Percentiles rank a stretch among this genome's conserved stretches.
Evolutionary conservation across 64 coral and sea anemone species (phyloP).

Genomic region (Porites australiensis): DNA sequence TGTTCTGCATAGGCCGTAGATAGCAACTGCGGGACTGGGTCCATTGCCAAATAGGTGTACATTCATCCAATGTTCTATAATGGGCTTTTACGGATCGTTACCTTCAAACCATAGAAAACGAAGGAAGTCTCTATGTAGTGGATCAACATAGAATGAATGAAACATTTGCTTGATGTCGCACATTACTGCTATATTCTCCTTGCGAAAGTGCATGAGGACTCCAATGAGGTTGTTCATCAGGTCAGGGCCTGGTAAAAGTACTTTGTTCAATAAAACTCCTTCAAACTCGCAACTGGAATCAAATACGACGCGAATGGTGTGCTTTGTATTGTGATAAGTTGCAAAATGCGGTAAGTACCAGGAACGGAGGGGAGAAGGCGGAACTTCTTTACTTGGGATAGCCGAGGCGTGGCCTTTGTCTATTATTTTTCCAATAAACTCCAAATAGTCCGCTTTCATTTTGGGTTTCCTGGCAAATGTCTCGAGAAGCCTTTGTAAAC

Average conservation of each 20-base stretch:
- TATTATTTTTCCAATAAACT: constrained; percentile 63
- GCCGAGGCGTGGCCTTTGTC: constrained; percentile 41
- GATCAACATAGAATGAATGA: constrained; percentile 39
- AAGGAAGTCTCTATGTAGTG: constrained; percentile 5
- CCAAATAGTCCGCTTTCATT: constrained; percentile 38
- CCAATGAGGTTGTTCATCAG: constrained; percentile 23
- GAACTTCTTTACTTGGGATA: constrained; percentile 1
- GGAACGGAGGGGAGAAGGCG: constrained; percentile 9
- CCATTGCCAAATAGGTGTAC: constrained; percentile 42
- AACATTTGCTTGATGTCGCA: constrained; percentile 18
- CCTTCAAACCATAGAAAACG: constrained; percentile 30
- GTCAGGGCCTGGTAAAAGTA: constrained; percentile 9
- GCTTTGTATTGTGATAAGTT: constrained; percentile 48
- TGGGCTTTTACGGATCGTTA: neutral
- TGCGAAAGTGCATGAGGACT: constrained; percentile 13
- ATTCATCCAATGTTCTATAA: constrained; percentile 35
- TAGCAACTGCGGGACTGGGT: constrained; percentile 21
- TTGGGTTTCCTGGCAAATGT: constrained; percentile 32
- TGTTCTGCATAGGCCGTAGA: constrained; percentile 5
- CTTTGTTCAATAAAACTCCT: constrained; percentile 8
- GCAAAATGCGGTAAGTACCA: constrained; percentile 39
- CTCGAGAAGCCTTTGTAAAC: constrained; percentile 29
- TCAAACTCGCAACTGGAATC: constrained; percentile 35
- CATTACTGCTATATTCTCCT: neutral
- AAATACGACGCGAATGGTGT: constrained; percentile 46